Percentiles rank a stretch among this genome's conserved stretches.
phyloP scores from a whole-genome alignment of 2,113 vertebrate genomes.

The Hyaena hyaena region DNA sequence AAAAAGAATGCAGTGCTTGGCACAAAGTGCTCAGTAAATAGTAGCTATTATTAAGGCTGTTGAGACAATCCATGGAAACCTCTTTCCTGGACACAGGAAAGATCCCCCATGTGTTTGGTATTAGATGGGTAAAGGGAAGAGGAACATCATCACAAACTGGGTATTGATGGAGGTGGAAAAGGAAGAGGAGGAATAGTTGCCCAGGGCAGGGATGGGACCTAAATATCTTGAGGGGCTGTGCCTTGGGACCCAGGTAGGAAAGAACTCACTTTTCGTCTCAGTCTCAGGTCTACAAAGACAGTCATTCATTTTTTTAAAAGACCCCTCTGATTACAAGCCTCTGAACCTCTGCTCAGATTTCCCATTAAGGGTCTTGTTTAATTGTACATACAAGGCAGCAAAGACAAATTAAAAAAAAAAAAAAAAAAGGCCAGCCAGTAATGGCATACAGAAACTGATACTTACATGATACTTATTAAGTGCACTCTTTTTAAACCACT shows the following conservation, averaged over 20 bases:
- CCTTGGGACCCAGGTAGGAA: background rate
- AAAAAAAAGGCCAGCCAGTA: conserved; percentile 2
- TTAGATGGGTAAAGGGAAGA: background rate
- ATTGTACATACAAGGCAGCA: conserved; percentile 16
- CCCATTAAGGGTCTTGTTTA: conserved; percentile 27
- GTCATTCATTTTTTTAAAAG: background rate
- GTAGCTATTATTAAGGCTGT: conserved; percentile 42
- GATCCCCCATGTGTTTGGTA: background rate
- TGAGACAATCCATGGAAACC: conserved; percentile 12
- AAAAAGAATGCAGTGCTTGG: background rate
- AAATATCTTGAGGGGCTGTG: background rate
- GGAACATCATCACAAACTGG: background rate
- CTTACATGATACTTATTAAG: conserved; percentile 51
- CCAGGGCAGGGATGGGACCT: background rate
- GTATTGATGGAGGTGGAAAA: background rate
- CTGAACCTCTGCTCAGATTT: conserved; percentile 36
- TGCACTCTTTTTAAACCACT: conserved; percentile 72
- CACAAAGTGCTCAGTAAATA: conserved; percentile 40
- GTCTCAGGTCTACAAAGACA: conserved; percentile 13
- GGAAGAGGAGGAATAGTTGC: background rate
- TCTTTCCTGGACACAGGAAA: conserved; percentile 44
- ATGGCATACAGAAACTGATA: conserved; percentile 68
- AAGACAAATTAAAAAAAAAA: background rate
- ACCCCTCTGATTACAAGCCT: conserved; percentile 26
- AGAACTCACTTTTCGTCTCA: background rate